Base-by-base conservation (phyloP, 2,797 vertebrate genomes). In the Podargus strigoides region DNA sequence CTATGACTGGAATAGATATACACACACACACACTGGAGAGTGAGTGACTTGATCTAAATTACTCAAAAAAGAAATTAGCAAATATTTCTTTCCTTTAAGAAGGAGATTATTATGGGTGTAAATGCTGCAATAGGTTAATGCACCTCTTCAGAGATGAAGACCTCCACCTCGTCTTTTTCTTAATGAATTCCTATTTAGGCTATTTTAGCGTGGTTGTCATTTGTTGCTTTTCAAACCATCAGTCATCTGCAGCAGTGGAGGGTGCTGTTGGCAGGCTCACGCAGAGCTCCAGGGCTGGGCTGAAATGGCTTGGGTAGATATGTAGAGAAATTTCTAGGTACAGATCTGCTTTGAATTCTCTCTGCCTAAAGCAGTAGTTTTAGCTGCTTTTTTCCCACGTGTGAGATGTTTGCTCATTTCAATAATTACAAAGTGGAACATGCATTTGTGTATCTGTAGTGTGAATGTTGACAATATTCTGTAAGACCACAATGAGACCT, bases 1-100 rank as follows among this genome's bases (percentile, higher is more conserved):
- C 59, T 90, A 41, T 82, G 66, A 34, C 17, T 30, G 9, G 28
- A 60, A 62, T 60, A 62, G 23, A 37, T 80, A 39, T 44, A 66
- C 26, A 62, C n/a, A n/a, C 7, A 41, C 14, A 58, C 13, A 44
- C 10, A 24, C 58, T 15, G 1, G 66, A 80, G 32, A 34, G 4
- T 70, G 42, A 76, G 49, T 68, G 82, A 80, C 52, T 89, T 94
- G 56, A 83, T 75, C 58, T 62, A 44, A 92, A 60, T 94, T 89
- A 85, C 32, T 76, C n/a, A 7, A 83, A 92, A 90, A 94, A 87
- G 36, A 92, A 95, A 95, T 85, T 73, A 95, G 47, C 39, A 70
- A 73, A 62, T 93, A 84, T 86, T 95, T 93, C 30, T 78, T 90
- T 89, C 67, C 58, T 93, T 86, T 85, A 66, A 94, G 91, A 89